Evolutionary conservation across 2,113 vertebrate species (phyloP).

Genomic region (Pollimyrus isidori): DNA sequence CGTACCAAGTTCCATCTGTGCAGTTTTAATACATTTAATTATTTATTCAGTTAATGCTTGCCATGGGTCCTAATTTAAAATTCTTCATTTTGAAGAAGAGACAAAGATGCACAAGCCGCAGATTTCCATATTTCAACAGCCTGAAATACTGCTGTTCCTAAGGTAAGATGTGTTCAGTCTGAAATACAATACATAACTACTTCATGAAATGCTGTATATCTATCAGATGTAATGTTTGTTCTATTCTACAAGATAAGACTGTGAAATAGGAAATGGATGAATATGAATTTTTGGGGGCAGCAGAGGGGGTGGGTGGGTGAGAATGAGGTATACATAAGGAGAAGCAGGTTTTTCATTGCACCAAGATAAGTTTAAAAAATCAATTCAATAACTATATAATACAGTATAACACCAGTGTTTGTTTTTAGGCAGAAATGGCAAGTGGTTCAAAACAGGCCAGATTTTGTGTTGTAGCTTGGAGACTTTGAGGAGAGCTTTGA

Average conservation of each 20-base stretch:
- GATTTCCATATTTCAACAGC: not conserved
- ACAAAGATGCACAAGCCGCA: not conserved
- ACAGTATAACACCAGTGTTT: not conserved
- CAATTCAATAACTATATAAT: not conserved
- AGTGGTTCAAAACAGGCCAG: not conserved
- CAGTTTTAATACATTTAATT: not conserved
- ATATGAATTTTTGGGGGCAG: not conserved
- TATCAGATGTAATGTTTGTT: not conserved
- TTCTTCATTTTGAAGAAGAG: not conserved
- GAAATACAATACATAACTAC: not conserved
- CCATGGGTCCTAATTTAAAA: not conserved
- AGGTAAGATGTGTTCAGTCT: not conserved
- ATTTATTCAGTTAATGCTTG: not conserved
- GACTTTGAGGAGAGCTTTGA: too few species aligned
- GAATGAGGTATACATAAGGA: not conserved
- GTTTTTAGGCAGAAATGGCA: constrained; percentile 3
- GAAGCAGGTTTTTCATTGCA: not conserved
- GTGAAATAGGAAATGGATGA: not conserved
- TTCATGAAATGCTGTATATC: not conserved
- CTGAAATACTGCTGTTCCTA: not conserved
- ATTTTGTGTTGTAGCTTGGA: not conserved
- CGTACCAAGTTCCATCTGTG: not conserved
- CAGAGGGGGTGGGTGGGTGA: not conserved
- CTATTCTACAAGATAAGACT: not conserved
- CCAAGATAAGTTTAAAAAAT: not conserved